phyloP scores from a whole-genome alignment of 2,888 invertebrate species.

The Andrena bicolor region DNA sequence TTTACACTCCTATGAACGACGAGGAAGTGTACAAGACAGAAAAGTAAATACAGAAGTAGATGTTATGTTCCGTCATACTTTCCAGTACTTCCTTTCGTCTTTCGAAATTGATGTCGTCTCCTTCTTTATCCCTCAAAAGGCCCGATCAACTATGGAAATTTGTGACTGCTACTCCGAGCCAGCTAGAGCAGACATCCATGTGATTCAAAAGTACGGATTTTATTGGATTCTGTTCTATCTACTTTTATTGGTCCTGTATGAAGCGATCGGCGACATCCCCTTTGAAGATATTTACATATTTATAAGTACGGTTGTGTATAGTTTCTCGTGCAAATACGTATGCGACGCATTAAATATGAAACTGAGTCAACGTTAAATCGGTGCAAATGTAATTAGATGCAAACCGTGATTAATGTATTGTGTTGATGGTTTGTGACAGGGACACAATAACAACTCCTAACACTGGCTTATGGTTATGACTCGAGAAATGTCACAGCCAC shows the following conservation, averaged over 20 bases:
- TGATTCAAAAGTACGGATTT: slow-evolving; percentile 68
- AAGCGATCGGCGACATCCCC: slow-evolving; percentile 55
- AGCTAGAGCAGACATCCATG: slow-evolving; percentile 59
- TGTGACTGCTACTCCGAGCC: slow-evolving; percentile 68
- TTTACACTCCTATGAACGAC: slow-evolving; percentile 35
- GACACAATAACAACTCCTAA: no score
- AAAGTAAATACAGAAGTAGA: slow-evolving; percentile 30
- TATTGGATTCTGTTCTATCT: slow-evolving; percentile 65
- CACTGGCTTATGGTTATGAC: no score
- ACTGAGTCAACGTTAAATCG: slow-evolving; percentile 17
- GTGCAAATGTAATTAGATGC: slow-evolving; percentile 14
- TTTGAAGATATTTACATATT: slow-evolving; percentile 62
- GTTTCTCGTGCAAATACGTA: no score
- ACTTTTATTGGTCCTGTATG: slow-evolving; percentile 67
- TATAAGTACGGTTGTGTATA: slow-evolving; percentile 27
- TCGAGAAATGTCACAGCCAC: no score
- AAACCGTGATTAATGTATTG: background rate
- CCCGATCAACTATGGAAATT: slow-evolving; percentile 69
- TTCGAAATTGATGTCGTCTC: slow-evolving; percentile 42
- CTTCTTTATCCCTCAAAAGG: slow-evolving; percentile 68
- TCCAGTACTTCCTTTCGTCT: slow-evolving; percentile 20
- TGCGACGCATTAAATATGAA: background rate
- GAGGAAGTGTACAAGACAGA: slow-evolving; percentile 23
- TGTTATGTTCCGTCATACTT: slow-evolving; percentile 30
- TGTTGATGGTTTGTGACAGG: background rate